phyloP scores from a whole-genome alignment of 2,888 invertebrate species.

The Disparrhopalites patrizii region DNA sequence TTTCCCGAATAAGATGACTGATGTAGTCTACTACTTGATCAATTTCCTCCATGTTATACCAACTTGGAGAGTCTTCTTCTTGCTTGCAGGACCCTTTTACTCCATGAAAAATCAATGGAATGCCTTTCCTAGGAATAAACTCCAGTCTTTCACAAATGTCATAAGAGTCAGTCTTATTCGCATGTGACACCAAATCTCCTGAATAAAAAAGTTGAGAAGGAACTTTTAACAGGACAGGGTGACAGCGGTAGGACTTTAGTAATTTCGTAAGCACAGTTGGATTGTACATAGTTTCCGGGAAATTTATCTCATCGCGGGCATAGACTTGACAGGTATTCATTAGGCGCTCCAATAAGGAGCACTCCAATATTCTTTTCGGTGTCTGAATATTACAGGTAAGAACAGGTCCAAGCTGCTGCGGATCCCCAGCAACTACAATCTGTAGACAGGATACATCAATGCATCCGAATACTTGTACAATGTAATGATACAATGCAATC shows the following conservation, averaged over 20 bases:
- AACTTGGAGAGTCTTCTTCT: constrained; percentile 76
- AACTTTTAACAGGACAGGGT: constrained; percentile 69
- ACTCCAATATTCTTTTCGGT: constrained; percentile 65
- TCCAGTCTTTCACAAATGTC: constrained; percentile 48
- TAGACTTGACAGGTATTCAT: constrained; percentile 64
- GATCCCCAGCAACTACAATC: constrained; percentile 67
- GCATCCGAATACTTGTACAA: background rate
- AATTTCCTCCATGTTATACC: constrained; percentile 84
- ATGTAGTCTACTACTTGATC: constrained; percentile 62
- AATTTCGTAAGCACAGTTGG: constrained; percentile 78
- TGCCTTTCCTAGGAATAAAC: constrained; percentile 39
- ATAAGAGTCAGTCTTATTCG: constrained; percentile 52
- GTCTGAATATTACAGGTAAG: constrained; percentile 53
- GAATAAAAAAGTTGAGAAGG: constrained; percentile 83
- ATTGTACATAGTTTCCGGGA: constrained; percentile 66
- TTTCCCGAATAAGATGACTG: constrained; percentile 61
- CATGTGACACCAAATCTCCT: constrained; percentile 65
- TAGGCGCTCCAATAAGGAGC: constrained; percentile 65
- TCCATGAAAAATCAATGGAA: constrained; percentile 50
- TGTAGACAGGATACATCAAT: background rate
- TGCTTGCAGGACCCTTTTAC: constrained; percentile 55
- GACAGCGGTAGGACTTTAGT: constrained; percentile 62
- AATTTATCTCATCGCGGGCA: constrained; percentile 55
- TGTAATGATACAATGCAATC: no score
- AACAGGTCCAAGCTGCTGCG: constrained; percentile 84